Percentiles rank a stretch among this genome's conserved stretches.
Evolutionary conservation across 2,888 invertebrate genomes (phyloP).

Genomic region (Furcula furcula): DNA sequence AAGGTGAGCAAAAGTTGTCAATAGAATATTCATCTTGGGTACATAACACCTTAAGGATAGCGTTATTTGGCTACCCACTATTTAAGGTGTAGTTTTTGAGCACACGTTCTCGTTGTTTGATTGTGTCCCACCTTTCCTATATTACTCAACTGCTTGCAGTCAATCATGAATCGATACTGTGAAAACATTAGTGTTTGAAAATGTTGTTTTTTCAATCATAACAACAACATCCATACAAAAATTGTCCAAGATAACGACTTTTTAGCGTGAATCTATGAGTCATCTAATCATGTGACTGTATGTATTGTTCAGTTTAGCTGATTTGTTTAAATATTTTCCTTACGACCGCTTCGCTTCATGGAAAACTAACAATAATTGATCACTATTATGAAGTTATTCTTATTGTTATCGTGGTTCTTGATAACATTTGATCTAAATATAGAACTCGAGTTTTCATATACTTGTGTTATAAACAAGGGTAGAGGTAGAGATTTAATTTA

Average conservation of each 20-base stretch:
- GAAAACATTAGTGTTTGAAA: not conserved
- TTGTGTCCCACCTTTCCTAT: no score
- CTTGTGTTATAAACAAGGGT: slow-evolving; percentile 15
- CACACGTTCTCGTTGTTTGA: no score
- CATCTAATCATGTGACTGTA: slow-evolving; percentile 23
- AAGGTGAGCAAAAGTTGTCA: no score
- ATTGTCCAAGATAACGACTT: slow-evolving; percentile 32
- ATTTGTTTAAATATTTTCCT: slow-evolving; percentile 3
- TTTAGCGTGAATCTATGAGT: slow-evolving; percentile 30
- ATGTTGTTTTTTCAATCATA: not conserved
- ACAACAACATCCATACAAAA: slow-evolving; percentile 17
- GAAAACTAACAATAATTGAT: slow-evolving; percentile 9
- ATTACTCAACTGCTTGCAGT: no score
- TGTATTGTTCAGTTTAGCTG: slow-evolving; percentile 8
- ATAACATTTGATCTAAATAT: slow-evolving; percentile 26
- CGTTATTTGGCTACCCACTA: no score
- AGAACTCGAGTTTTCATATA: slow-evolving; percentile 12
- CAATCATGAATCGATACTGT: no score
- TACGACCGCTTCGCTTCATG: slow-evolving; percentile 2
- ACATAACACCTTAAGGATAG: no score
- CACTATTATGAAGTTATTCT: slow-evolving; percentile 5
- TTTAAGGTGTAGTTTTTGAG: no score
- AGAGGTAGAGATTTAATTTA: slow-evolving; percentile 5
- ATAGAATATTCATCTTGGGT: no score
- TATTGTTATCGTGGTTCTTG: slow-evolving; percentile 23